Evolutionary conservation across 2,797 vertebrate species (phyloP), one percentile per base, ranked within the genome.

Genomic region (Anguilla obscura): DNA sequence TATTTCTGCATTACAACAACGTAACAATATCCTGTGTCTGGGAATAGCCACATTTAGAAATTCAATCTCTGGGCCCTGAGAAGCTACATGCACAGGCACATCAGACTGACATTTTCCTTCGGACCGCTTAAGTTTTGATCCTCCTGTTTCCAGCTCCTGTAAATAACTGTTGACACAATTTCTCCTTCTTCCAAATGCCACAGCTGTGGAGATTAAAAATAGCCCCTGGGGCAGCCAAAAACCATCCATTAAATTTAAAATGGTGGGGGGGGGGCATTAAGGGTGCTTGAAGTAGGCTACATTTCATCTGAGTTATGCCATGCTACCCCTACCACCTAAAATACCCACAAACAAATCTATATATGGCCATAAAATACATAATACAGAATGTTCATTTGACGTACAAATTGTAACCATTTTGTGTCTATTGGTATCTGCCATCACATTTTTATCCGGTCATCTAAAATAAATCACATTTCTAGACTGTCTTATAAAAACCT

Each of bases 181-280:
- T 93, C 90, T 89, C 27, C 45, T 21, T 90, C 88, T 90, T 90
- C 91, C 88, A 94, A 93, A 94, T 92, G 92, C 90, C 93, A 88
- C 95, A 95, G 95, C 95, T 96, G 96, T 92, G 93, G 86, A 12
- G 33, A 84, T 89, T 91, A 94, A 94, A 96, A 96, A 96, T 96
- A 96, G 92, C n/a, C 6, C 93, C 92, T 94, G 91, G 90, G 95
- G 93, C 92, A 91, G 92, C 91, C 92, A 93, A 87, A 7, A 91
- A 93, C 90, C 94, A 95, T 93, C 91, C 79, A 92, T 93, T 90
- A 92, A 24, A 48, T 82, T 87, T 91, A 86, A 91, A 93, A 56
- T 36, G 33, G 63, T 18, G 50, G 7, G 7, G 36, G 18, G 89
- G 90, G 92, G 89, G 90, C 0, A 88, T 92, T 87, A 90, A 90